phyloP scores from a whole-genome alignment of 2,797 vertebrate genomes.

The Rhabdophis nuchalis region DNA sequence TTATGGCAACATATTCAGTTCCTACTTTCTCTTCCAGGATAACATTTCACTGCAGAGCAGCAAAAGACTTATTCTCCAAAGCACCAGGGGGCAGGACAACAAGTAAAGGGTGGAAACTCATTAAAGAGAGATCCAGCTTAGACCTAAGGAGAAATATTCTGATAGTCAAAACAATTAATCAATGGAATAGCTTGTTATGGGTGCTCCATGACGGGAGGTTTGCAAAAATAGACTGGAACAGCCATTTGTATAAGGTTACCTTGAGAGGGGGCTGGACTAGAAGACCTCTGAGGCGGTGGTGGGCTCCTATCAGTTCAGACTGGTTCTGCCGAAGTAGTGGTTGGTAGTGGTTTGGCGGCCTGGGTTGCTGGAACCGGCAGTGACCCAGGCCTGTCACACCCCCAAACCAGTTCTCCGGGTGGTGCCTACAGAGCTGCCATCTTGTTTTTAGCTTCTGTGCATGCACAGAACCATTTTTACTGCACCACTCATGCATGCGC shows the following conservation, averaged over 20 bases:
- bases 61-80: neutral
- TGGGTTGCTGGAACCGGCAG: too few relatives aligned
- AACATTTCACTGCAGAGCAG: neutral
- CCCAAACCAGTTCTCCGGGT: too few relatives aligned
- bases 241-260: neutral
- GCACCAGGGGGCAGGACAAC: neutral
- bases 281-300: neutral
- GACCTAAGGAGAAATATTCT: neutral
- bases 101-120: neutral
- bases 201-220: neutral
- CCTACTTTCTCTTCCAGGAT: neutral
- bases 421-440: too few relatives aligned
- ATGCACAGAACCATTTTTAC: too few relatives aligned
- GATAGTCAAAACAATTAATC: neutral
- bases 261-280: neutral
- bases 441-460: too few relatives aligned
- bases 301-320: too few relatives aligned
- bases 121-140: neutral
- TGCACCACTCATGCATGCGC: too few relatives aligned
- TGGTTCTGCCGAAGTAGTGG: too few relatives aligned
- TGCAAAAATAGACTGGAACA: neutral
- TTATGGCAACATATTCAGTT: neutral
- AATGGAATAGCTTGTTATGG: neutral
- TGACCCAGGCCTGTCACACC: too few relatives aligned
- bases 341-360: too few relatives aligned